Evolutionary conservation across 2,888 invertebrate genomes (phyloP).

Genomic region (Tetheella fluctuosa): DNA sequence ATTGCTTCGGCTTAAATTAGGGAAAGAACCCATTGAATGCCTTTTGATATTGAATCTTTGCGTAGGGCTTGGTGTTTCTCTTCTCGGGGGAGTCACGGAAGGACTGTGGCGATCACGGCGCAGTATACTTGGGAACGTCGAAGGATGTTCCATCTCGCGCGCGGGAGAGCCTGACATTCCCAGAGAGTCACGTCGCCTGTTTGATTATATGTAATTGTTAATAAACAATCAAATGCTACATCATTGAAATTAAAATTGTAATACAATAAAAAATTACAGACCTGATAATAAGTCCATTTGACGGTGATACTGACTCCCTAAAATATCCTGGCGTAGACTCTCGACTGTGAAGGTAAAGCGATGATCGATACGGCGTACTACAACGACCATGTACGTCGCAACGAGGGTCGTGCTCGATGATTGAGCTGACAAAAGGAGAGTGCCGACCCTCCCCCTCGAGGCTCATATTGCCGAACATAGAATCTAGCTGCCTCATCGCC

Average conservation of each 20-base stretch:
- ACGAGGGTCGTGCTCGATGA: constrained; percentile 84
- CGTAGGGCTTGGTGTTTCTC: constrained; percentile 78
- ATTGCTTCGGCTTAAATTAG: constrained; percentile 69
- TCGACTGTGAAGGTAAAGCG: constrained; percentile 75
- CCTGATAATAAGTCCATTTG: constrained; percentile 78
- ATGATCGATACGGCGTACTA: constrained; percentile 73
- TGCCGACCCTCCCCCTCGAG: constrained; percentile 80
- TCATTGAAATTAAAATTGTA: constrained; percentile 17
- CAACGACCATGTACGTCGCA: constrained; percentile 89
- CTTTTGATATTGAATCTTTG: constrained; percentile 67
- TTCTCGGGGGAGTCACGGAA: constrained; percentile 74
- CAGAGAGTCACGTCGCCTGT: constrained; percentile 85
- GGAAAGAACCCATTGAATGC: constrained; percentile 76
- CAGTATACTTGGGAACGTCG: constrained; percentile 87
- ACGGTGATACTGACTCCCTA: constrained; percentile 80
- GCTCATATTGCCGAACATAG: constrained; percentile 87
- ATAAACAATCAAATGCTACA: constrained; percentile 16
- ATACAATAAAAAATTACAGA: constrained; percentile 46
- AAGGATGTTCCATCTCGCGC: constrained; percentile 87
- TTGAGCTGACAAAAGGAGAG: constrained; percentile 76
- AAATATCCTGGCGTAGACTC: constrained; percentile 84
- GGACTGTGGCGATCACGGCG: constrained; percentile 84
- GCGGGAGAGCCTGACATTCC: constrained; percentile 83
- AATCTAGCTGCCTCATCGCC: constrained; percentile 89
- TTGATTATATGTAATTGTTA: constrained; percentile 26